Evolutionary conservation across 2,113 vertebrate genomes (phyloP), one percentile per base, ranked within the genome.

Genomic region (Hydropotes inermis): DNA sequence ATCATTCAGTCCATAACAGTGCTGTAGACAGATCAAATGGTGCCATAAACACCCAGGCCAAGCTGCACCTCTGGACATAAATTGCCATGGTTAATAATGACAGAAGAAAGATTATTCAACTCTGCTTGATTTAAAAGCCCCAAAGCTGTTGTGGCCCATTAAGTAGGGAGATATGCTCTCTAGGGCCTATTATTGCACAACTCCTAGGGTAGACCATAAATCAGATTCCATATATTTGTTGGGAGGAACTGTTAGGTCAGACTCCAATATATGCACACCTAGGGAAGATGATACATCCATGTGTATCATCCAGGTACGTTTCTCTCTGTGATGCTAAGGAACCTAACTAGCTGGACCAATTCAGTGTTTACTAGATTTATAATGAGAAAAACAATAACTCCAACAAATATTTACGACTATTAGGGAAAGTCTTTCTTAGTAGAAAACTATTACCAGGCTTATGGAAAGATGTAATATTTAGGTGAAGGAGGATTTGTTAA

Each of bases 301-400:
- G 12, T 5, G 0, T 19, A 28, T 23, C 30, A 39, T 16, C 43
- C 45, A 33, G 23, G 1, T 21, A 57, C 1, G 0, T 55, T 33
- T 78, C 19, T 83, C 7, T 58, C 74, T 57, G 25, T 47, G 30
- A 67, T 52, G 10, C 6, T 9, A 28, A 89, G 25, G 19, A 89
- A 7, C 4, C 7, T 85, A 28, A 16, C 57, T 76, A 50, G 5
- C 14, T 74, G 1, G 9, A 7, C 7, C 21, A 45, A 2, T 60
- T 96, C 55, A 45, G 14, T 61, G 60, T 84, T 54, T 64, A n/a
- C 1, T 50, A n/a, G 45, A 52, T 89, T 50, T 54, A 7, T 25
- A 36, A 45, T 43, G 43, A 96, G 43, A 58, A 83, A 95, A 89
- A 61, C 5, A 60, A 9, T 39, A 88, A 79, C 4, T 15, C 74